phyloP scores from a whole-genome alignment of 2,797 vertebrate genomes.

The Merluccius polli region DNA sequence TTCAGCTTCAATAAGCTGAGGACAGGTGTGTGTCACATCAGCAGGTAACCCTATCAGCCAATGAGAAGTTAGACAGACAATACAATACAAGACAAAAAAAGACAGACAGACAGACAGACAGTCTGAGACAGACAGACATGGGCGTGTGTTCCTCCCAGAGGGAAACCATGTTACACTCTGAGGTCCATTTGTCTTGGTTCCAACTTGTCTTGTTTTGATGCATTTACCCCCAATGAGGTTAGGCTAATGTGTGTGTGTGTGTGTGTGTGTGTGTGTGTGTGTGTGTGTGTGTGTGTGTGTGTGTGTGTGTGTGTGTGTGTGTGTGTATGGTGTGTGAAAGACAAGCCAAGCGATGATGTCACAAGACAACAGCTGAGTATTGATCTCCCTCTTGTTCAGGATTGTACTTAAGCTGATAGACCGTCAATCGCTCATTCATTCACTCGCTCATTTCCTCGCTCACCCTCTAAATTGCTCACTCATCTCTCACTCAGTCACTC shows the following conservation, averaged over 20 bases:
- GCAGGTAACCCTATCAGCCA: too few species aligned
- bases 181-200: constrained; percentile 52
- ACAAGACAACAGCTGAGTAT: constrained; percentile 23
- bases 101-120: too few species aligned
- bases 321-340: constrained; percentile 6
- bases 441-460: too few species aligned
- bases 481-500: background rate
- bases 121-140: background rate
- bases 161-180: constrained; percentile 60
- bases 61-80: too few species aligned
- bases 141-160: background rate
- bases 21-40: too few species aligned
- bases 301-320: constrained; percentile 10
- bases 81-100: too few species aligned
- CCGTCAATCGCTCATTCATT: too few species aligned
- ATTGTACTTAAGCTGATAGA: too few species aligned
- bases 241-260: constrained; percentile 6
- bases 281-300: background rate
- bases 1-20: too few species aligned
- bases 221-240: constrained; percentile 26
- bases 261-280: constrained; percentile 9
- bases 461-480: background rate
- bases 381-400: constrained; percentile 11
- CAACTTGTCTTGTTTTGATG: constrained; percentile 28
- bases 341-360: constrained; percentile 27